Conservation (phyloP, 2,797 vertebrate species). For the Syngnathus acus region DNA sequence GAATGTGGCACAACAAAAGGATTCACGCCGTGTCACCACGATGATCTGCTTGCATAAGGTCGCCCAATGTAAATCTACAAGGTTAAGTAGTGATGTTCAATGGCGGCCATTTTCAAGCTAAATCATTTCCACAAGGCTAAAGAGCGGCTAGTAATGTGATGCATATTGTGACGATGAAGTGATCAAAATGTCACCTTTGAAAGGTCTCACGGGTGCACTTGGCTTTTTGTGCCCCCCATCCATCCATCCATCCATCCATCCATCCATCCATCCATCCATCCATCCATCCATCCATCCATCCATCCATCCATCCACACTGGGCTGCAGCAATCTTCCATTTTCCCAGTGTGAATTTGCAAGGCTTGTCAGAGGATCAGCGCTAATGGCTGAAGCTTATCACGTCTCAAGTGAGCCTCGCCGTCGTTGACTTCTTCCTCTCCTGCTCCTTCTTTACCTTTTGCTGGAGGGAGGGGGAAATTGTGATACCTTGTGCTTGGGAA, state of each 20-base stretch:
- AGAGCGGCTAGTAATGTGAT: too few relatives aligned
- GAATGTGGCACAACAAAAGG: constrained; percentile 35
- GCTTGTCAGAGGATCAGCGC: constrained; percentile 32
- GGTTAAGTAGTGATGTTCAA: background rate
- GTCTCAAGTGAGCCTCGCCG: constrained; percentile 12
- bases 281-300: too few relatives aligned
- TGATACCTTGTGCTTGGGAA: constrained; percentile 43
- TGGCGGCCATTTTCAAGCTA: too few relatives aligned
- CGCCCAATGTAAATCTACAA: background rate
- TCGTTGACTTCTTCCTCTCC: background rate
- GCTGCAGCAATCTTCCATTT: constrained; percentile 3
- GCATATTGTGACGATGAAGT: background rate
- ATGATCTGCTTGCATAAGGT: constrained; percentile 17
- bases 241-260: too few relatives aligned
- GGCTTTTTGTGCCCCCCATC: background rate
- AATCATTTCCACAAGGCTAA: too few relatives aligned
- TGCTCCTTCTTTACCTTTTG: constrained; percentile 17
- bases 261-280: too few relatives aligned
- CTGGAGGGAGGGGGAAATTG: constrained; percentile 24
- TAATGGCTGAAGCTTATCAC: constrained; percentile 44
- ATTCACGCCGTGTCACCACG: constrained; percentile 27
- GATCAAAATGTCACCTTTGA: background rate
- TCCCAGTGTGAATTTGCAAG: constrained; percentile 13
- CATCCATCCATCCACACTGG: background rate
- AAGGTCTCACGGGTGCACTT: background rate